These are phyloP conservation scores for Spodoptera litura DNA, from an alignment of 1,140 invertebrate genomes.

Conservation along the genomic window DNA sequence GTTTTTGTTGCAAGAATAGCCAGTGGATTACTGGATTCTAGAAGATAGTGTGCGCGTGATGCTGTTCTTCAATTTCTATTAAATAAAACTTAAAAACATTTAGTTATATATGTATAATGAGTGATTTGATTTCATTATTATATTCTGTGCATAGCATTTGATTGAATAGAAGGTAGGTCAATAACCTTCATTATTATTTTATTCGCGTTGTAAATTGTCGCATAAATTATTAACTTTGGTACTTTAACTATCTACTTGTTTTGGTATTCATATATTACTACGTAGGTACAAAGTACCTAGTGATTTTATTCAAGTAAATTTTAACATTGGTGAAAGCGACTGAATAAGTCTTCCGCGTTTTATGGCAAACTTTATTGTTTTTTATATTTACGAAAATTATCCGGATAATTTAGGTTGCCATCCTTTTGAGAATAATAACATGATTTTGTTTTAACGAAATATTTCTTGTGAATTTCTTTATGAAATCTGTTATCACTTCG, in stretches of 20 bases:
- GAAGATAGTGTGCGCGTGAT: slow-evolving; percentile 26
- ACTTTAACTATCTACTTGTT: not conserved
- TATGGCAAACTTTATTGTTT: too few species aligned
- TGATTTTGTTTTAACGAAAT: too few species aligned
- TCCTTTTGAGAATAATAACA: too few species aligned
- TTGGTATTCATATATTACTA: not conserved
- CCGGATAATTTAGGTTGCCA: too few species aligned
- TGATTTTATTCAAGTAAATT: too few species aligned
- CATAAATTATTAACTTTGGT: not conserved
- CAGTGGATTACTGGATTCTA: not conserved
- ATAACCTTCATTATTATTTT: not conserved
- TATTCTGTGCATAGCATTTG: not conserved
- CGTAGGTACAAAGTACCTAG: not conserved
- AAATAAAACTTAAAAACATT: not conserved
- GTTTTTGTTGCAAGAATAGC: slow-evolving; percentile 12
- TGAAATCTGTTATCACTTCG: too few species aligned
- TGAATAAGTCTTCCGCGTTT: too few species aligned
- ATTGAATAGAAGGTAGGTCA: slow-evolving; percentile 41
- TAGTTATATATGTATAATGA: not conserved
- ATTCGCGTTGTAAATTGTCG: not conserved
- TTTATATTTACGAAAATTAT: too few species aligned
- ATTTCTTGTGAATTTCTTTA: too few species aligned
- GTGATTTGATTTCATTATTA: slow-evolving; percentile 16
- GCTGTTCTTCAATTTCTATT: not conserved
- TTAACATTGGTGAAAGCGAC: too few species aligned